A percentile compares a stretch with the other conserved stretches of the same genome.
phyloP scores from a whole-genome alignment of 2,797 vertebrate species.

The Girardinus metallicus region DNA sequence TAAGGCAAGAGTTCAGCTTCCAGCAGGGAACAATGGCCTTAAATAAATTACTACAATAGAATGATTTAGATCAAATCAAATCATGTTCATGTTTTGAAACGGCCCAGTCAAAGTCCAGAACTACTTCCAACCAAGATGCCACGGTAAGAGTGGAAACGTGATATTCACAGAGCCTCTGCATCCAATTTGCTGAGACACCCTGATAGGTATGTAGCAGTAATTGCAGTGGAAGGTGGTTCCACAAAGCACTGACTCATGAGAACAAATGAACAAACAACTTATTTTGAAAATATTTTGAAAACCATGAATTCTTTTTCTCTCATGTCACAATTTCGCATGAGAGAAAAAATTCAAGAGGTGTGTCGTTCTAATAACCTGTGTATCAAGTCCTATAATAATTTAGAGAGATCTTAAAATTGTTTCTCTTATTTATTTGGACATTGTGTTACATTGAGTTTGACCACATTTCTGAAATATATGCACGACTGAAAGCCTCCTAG shows the following conservation, averaged over 20 bases:
- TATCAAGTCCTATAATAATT: not conserved
- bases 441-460: not conserved
- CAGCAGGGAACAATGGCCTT: not conserved
- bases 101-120: not conserved
- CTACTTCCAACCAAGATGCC: not conserved
- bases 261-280: not conserved
- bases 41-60: not conserved
- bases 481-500: not conserved
- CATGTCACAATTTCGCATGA: not conserved
- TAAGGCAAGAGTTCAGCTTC: not conserved
- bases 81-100: not conserved
- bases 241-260: not conserved
- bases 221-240: not conserved
- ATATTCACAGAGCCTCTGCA: not conserved
- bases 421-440: not conserved
- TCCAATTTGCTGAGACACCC: not conserved
- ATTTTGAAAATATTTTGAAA: not conserved
- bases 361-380: not conserved
- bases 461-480: not conserved
- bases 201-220: not conserved
- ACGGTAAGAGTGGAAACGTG: not conserved
- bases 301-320: not conserved
- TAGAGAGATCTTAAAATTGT: not conserved
- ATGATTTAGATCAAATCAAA: not conserved
- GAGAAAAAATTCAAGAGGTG: not conserved